Conservation (phyloP, 92 coral and sea anemone genomes). For the Pocillopora meandrina region DNA sequence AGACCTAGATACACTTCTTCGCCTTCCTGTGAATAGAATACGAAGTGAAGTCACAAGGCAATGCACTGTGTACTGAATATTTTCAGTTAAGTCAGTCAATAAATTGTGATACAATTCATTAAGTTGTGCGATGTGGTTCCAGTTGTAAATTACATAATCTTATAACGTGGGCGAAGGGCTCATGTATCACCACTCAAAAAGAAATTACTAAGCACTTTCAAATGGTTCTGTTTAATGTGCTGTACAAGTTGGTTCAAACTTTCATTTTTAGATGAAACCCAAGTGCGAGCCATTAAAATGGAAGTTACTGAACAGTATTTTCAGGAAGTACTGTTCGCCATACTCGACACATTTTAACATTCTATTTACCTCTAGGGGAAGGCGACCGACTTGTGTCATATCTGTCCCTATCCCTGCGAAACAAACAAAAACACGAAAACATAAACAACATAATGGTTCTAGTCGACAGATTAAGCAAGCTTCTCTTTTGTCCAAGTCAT, state of each 20-base stretch:
- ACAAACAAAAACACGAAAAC: not conserved
- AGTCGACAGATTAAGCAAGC: too few relatives aligned
- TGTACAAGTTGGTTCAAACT: not conserved
- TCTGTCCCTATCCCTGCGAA: constrained; percentile 34
- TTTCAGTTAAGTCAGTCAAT: too few relatives aligned
- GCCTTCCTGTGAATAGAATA: constrained; percentile 1
- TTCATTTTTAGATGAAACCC: not conserved
- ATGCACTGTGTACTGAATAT: too few relatives aligned
- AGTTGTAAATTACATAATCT: not conserved
- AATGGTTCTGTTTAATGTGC: not conserved
- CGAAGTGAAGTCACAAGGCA: not conserved
- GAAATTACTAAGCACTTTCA: not conserved
- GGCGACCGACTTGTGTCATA: constrained; percentile 45
- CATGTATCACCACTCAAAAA: not conserved
- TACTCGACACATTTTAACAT: too few relatives aligned
- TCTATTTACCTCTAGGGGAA: constrained; percentile 41
- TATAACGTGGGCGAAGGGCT: not conserved
- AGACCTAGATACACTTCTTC: constrained; percentile 35
- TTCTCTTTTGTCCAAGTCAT: not conserved
- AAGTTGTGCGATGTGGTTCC: not conserved
- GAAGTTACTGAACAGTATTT: not conserved
- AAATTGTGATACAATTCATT: too few relatives aligned
- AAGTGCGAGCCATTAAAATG: not conserved
- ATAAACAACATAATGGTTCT: too few relatives aligned
- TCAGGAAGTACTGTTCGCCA: not conserved